A percentile compares a stretch with the other conserved stretches of the same genome.
Evolutionary conservation across 2,888 invertebrate genomes (phyloP).

Genomic region (Xanthorhoe spadicearia): DNA sequence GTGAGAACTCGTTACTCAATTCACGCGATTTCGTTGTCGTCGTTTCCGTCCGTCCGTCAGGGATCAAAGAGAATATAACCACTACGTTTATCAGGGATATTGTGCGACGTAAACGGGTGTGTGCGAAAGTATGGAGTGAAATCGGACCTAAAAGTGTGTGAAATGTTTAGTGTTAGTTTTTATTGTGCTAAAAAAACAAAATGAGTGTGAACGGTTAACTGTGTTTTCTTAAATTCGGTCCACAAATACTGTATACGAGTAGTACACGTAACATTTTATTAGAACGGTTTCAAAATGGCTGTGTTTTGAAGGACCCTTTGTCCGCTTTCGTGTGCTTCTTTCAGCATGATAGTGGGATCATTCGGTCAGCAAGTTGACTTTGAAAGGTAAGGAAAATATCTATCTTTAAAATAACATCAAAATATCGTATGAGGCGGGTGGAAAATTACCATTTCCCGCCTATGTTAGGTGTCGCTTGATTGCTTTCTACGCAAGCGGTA

Average conservation of each 20-base stretch:
- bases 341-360: constrained; percentile 89
- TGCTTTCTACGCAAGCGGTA: constrained; percentile 79
- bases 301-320: constrained; percentile 89
- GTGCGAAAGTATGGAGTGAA: constrained; percentile 85
- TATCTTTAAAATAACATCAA: constrained; percentile 55
- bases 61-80: too few species aligned
- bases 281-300: constrained; percentile 88
- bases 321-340: constrained; percentile 86
- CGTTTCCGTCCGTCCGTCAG: constrained; percentile 69
- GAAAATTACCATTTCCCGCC: constrained; percentile 78
- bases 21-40: constrained; percentile 71
- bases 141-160: constrained; percentile 81
- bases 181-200: constrained; percentile 77
- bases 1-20: constrained; percentile 56
- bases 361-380: constrained; percentile 86
- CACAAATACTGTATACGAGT: constrained; percentile 66
- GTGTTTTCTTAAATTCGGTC: constrained; percentile 57
- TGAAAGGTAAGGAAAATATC: constrained; percentile 84
- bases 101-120: constrained; percentile 82
- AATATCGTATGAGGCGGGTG: constrained; percentile 60
- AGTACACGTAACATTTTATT: constrained; percentile 82
- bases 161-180: constrained; percentile 83
- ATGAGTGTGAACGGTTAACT: constrained; percentile 82
- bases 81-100: constrained; percentile 72
- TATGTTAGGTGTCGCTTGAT: constrained; percentile 70